A percentile compares a stretch with the other conserved stretches of the same genome.
These are phyloP conservation scores for Ctenomys sociabilis DNA, from an alignment of 2,113 vertebrate species.

Conservation along the genomic window DNA sequence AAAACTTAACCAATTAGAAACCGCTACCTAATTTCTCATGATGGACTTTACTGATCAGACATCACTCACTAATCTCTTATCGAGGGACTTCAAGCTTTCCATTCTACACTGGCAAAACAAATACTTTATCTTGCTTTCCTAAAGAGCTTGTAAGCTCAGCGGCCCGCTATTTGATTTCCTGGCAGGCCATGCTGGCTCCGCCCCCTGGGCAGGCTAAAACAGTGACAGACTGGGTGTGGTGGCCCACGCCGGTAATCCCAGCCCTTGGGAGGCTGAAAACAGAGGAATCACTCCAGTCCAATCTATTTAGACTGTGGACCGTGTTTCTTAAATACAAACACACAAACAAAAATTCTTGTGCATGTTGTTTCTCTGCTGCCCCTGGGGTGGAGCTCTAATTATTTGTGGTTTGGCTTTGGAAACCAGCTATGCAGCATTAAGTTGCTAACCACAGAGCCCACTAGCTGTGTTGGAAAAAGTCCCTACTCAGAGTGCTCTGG, in stretches of 20 bases:
- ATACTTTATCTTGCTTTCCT: neutral
- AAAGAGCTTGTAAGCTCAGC: neutral
- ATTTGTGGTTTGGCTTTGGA: neutral
- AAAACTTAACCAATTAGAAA: neutral
- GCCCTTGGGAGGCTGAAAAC: too few species aligned
- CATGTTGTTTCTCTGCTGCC: neutral
- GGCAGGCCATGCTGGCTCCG: too few species aligned
- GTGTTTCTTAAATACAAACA: too few species aligned
- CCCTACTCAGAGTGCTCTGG: neutral
- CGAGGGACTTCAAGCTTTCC: neutral
- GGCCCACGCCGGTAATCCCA: too few species aligned
- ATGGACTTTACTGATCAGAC: neutral
- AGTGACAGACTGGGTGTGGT: too few species aligned
- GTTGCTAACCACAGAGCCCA: neutral
- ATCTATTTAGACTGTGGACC: too few species aligned
- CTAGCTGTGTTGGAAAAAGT: neutral
- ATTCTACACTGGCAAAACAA: neutral
- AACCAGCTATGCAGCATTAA: neutral
- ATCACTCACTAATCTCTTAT: neutral
- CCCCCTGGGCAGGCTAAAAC: too few species aligned
- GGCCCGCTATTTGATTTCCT: too few species aligned
- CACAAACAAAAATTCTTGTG: neutral
- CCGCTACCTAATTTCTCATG: neutral
- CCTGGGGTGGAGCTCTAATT: neutral
- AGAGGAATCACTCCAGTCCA: too few species aligned